phyloP scores from a whole-genome alignment of 35 echinoderm and acorn worm species.

The Apostichopus japonicus region DNA sequence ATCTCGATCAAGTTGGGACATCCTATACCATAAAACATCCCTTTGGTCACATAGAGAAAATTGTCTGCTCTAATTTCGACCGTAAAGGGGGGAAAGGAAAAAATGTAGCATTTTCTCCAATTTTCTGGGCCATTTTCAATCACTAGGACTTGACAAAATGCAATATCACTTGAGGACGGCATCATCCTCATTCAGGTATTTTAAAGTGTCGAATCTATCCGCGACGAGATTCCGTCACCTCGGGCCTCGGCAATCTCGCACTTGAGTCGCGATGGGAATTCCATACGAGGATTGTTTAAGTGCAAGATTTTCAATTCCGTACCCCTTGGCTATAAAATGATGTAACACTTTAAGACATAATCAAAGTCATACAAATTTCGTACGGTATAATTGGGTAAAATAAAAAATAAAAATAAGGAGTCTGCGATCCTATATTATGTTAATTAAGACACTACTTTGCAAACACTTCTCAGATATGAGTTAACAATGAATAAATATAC shows the following conservation, averaged over 20 bases:
- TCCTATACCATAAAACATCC: slow-evolving; percentile 4
- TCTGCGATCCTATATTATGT: too few relatives aligned
- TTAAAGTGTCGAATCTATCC: slow-evolving; percentile 25
- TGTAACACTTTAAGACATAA: background rate
- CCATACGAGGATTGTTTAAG: background rate
- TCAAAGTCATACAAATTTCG: too few relatives aligned
- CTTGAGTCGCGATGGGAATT: background rate
- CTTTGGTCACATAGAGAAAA: slow-evolving; percentile 7
- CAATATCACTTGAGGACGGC: slow-evolving; percentile 7
- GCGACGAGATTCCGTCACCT: slow-evolving; percentile 10
- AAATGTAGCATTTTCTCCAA: slow-evolving; percentile 31
- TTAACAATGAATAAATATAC: too few relatives aligned
- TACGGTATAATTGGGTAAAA: too few relatives aligned
- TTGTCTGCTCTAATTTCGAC: slow-evolving; percentile 8
- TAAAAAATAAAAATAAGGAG: too few relatives aligned
- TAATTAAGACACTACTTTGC: too few relatives aligned
- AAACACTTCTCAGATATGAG: too few relatives aligned
- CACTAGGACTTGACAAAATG: slow-evolving; percentile 19
- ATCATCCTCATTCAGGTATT: slow-evolving; percentile 27
- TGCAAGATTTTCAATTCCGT: background rate
- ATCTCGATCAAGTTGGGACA: background rate
- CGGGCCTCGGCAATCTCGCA: background rate
- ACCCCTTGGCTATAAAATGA: background rate
- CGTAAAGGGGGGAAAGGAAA: background rate
- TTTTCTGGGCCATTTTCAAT: slow-evolving; percentile 53